Base-by-base conservation (phyloP, 2,113 vertebrate species). In the Brachypteracias leptosomus region DNA sequence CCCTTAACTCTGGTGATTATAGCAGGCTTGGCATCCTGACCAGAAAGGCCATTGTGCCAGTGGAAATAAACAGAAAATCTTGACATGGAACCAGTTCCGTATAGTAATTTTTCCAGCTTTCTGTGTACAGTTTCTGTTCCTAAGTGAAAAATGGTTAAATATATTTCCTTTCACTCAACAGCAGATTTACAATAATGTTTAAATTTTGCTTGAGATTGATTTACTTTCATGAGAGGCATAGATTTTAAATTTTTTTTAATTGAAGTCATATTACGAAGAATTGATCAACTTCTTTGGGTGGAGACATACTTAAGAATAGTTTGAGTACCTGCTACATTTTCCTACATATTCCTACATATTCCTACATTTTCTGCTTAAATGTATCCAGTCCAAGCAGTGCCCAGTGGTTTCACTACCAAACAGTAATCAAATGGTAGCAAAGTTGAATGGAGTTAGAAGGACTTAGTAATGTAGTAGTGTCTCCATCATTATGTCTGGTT, bases 1-100 rank as follows among this genome's bases (percentile, higher is more conserved):
- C 68, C 47, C 55, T 94, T 96, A 80, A 80, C 55, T 95, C 52
- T 44, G 31, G 40, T 96, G 92, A 96, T 93, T 94, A 75, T 55
- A 75, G 49, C 40, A 71, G 65, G 36, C 31, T 93, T 95, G 92
- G 92, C 90, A 92, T 77, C 31, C 47, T 91, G 85, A 84, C 57
- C 76, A 77, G 65, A 92, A 90, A 90, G 82, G 47, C 76, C 61
- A 24, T 93, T 85, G 47, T 91, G 75, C 42, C 58, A 83, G 70
- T 83, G 55, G 85, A 89, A 97, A 93, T 82, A 78, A 66, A 71
- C 29, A 4, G 61, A 94, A 79, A 35, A 88, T 70, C 38, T 80
- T 96, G 82, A 82, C 72, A 72, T 47, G 16, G 72, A 88, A 52
- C 21, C 2, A 13, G 35, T 72, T 66, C 25, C 40, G 38, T 58